Conservation (phyloP, 2,888 invertebrate species). For the Cinara cedri region DNA sequence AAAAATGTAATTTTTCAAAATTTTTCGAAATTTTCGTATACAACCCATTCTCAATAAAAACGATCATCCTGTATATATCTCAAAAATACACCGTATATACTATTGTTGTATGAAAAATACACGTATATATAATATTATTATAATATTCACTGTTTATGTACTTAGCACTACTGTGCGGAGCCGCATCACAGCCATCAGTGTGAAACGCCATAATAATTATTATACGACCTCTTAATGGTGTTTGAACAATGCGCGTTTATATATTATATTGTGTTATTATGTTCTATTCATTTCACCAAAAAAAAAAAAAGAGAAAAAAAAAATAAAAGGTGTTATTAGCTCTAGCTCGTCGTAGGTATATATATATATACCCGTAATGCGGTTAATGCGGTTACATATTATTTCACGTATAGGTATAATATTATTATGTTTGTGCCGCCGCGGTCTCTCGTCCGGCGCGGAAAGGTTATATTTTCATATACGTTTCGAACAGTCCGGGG, state of each 20-base stretch:
- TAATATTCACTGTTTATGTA: not conserved
- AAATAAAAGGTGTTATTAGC: constrained; percentile 36
- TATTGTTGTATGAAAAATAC: no score
- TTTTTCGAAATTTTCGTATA: no score
- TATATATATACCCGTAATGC: not conserved
- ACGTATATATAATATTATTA: no score
- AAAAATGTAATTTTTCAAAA: no score
- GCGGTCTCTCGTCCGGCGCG: not conserved
- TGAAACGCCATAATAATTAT: constrained; percentile 32
- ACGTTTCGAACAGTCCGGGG: not conserved
- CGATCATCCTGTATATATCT: no score
- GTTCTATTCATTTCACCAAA: constrained; percentile 32
- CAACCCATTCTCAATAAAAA: no score
- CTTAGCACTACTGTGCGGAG: not conserved
- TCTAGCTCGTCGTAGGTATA: not conserved
- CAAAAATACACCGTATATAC: no score
- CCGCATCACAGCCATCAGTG: constrained; percentile 23
- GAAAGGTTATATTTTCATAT: constrained; percentile 14
- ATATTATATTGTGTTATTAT: no score
- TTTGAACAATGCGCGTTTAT: constrained; percentile 42
- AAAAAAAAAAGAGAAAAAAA: not conserved
- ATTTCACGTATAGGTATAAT: no score
- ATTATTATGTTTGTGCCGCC: no score
- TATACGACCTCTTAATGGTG: constrained; percentile 46
- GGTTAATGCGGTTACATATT: constrained; percentile 13